phyloP scores from a whole-genome alignment of 2,888 invertebrate genomes.

The Salticus scenicus region DNA sequence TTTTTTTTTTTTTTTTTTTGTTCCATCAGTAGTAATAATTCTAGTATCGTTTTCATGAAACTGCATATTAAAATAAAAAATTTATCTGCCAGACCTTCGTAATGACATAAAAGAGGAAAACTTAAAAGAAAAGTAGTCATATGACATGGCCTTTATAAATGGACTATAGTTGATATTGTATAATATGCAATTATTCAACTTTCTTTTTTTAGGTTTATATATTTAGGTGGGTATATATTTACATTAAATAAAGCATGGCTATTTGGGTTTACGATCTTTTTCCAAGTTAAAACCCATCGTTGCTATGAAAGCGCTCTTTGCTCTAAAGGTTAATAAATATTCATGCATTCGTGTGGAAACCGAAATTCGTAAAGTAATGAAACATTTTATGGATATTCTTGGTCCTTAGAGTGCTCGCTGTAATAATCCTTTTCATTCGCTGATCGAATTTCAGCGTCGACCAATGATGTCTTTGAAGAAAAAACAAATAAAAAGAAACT shows the following conservation, averaged over 20 bases:
- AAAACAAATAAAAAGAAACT: slow-evolving; percentile 11
- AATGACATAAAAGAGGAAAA: slow-evolving; percentile 27
- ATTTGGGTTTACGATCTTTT: slow-evolving; percentile 69
- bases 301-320: slow-evolving; percentile 63
- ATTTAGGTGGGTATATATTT: slow-evolving; percentile 40
- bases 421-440: slow-evolving; percentile 69
- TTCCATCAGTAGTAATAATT: no score
- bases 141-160: no score
- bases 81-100: no score
- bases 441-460: slow-evolving; percentile 60
- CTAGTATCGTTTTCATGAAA: no score
- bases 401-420: slow-evolving; percentile 59
- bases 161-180: slow-evolving; percentile 19
- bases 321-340: slow-evolving; percentile 68
- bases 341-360: slow-evolving; percentile 67
- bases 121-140: slow-evolving; percentile 23
- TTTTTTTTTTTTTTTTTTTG: no score
- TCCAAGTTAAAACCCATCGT: slow-evolving; percentile 64
- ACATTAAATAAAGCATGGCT: slow-evolving; percentile 55
- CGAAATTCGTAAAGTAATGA: slow-evolving; percentile 69
- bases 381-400: slow-evolving; percentile 70
- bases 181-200: slow-evolving; percentile 33
- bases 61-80: no score
- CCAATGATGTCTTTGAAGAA: slow-evolving; percentile 58
- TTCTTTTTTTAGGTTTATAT: slow-evolving; percentile 32